Conservation (phyloP, 1,140 invertebrate species). For the Pygmarrhopalites habei region DNA sequence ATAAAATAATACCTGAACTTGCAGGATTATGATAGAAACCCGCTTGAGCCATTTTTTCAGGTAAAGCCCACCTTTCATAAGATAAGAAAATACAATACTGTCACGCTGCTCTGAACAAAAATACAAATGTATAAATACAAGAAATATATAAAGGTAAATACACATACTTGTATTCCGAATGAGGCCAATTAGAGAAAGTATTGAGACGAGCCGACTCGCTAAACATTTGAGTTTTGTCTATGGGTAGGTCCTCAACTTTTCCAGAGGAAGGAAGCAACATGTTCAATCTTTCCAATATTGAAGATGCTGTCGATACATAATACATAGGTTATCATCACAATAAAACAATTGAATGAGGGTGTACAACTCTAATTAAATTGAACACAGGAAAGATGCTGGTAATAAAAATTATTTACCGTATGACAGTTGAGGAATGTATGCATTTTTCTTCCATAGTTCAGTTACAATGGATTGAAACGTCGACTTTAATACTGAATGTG, state of each 20-base stretch:
- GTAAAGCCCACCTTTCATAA: constrained; percentile 72
- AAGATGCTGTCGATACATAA: constrained; percentile 69
- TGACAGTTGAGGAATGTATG: constrained; percentile 72
- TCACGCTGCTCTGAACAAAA: neutral
- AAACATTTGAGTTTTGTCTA: constrained; percentile 71
- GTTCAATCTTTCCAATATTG: constrained; percentile 74
- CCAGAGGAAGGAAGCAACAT: constrained; percentile 50
- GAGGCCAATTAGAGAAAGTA: constrained; percentile 88
- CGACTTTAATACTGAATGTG: constrained; percentile 65
- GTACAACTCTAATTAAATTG: too few relatives aligned
- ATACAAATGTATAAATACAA: constrained; percentile 1
- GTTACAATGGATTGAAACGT: constrained; percentile 69
- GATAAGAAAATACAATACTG: neutral
- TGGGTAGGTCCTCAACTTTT: constrained; percentile 41
- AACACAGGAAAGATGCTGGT: too few relatives aligned
- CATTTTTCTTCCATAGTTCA: constrained; percentile 71
- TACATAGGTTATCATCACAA: too few relatives aligned
- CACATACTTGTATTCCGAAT: constrained; percentile 91
- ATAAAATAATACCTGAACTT: too few relatives aligned
- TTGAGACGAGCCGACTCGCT: constrained; percentile 80
- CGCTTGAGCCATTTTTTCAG: constrained; percentile 90
- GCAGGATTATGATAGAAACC: constrained; percentile 92
- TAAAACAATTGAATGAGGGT: too few relatives aligned
- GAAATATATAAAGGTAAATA: neutral
- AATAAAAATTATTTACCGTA: too few relatives aligned